Percentiles rank a stretch among this genome's conserved stretches.
Conservation (phyloP, 2,888 invertebrate species). For the Cyclophora punctaria region DNA sequence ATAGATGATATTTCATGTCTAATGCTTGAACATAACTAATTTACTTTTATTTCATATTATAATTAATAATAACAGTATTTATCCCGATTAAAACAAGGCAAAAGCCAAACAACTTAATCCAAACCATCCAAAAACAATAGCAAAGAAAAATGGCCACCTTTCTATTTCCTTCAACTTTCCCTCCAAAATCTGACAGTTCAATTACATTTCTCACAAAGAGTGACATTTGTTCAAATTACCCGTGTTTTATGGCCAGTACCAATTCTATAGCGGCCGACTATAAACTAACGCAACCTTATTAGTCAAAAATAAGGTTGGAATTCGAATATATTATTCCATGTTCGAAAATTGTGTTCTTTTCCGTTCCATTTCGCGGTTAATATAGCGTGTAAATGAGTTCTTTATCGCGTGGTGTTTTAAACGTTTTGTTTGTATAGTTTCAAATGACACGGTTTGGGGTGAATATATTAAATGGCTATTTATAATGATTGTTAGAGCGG, state of each 20-base stretch:
- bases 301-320: conserved; percentile 17
- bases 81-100: no score
- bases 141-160: background rate
- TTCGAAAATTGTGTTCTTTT: conserved; percentile 43
- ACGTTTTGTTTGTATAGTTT: conserved; percentile 57
- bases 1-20: no score
- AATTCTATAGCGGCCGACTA: conserved; percentile 13
- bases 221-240: conserved; percentile 71
- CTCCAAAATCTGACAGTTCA: conserved; percentile 64
- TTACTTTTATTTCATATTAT: no score
- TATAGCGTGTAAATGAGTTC: conserved; percentile 71
- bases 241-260: conserved; percentile 35
- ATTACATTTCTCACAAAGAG: conserved; percentile 53
- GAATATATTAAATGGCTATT: conserved; percentile 51
- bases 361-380: conserved; percentile 66
- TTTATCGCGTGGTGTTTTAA: conserved; percentile 64
- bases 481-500: no score
- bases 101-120: no score
- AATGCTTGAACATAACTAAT: no score
- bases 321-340: conserved; percentile 17
- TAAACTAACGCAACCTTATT: accelerated
- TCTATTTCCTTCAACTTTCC: conserved; percentile 29
- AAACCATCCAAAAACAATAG: no score
- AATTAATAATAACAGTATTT: no score
- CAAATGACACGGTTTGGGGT: conserved; percentile 42